Evolutionary conservation across 1,140 invertebrate genomes (phyloP), one percentile per base, ranked within the genome.

Genomic region (Macrobrachium rosenbergii): DNA sequence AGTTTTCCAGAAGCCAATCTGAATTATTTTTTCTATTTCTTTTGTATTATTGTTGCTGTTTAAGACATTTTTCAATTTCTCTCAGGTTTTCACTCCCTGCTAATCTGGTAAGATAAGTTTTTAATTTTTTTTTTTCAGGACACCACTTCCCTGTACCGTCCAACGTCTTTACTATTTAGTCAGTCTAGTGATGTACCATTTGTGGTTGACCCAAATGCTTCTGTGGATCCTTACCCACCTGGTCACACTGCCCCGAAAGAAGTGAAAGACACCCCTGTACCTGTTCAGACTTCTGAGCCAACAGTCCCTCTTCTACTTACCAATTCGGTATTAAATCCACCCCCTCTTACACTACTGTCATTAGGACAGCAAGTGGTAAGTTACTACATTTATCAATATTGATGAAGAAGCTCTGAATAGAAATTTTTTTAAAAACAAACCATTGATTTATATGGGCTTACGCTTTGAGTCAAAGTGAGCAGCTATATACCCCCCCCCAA

Each of bases 111-210:
- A 52, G 52, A 52, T 52, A 52, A 52, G 52, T 52, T 12, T 52
- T 52, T 52, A 2, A 2, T 52, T 52, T 52, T 52, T 52, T 10
- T 72, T 72, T 72, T n/a, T 17, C 21, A 72, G 69, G 69, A 72
- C 69, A 28, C 69, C 12, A 16, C 37, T 28, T 43, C 69, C 8
- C 5, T 43, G 69, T 72, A 72, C 69, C 69, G 69, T 72, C 69
- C 69, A 72, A 43, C 69, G 37, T 72, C 69, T 43, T 28, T 72
- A 72, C 69, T 72, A 14, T 72, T 72, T n/a, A 72, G 69, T 43
- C 69, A 72, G 69, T 72, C 69, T 7, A 16, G 14, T 23, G 69
- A 72, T 37, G 69, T 28, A n/a, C 69, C 21, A 23, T 72, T 72
- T n/a, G 21, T 72, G 37, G 69, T 72, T 23, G 69, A 72, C 21